Evolutionary conservation across 35 echinoderm and acorn worm species (phyloP), one percentile per base, ranked within the genome.

Genomic region (Lytechinus variegatus): DNA sequence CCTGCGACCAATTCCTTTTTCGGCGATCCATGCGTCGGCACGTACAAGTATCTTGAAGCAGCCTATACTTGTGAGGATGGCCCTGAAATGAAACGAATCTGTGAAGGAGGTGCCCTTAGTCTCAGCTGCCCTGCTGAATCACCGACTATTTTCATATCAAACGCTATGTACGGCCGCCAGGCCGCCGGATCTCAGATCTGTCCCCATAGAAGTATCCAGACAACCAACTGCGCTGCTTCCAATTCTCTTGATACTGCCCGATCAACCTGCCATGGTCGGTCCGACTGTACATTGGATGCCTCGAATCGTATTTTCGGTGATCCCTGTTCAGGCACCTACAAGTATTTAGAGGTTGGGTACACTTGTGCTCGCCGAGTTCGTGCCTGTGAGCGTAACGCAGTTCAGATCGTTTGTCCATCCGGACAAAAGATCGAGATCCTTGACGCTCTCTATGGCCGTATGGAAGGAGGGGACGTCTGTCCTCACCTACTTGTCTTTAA

Each of bases 301-400:
- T 79, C 58, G 8, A 97, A 97, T 55, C 51, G 28, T 9, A 95
- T 97, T 8, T 97, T 97, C 89, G 51, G 90, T 54, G 97, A 97
- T 88, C 97, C 97, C 10, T 97, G 97, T 55, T 2, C 21, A 27
- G 95, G 97, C 52, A 97, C 97, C 16, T 96, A 86, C 94, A 97
- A 97, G 51, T 97, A 97, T 56, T 89, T 97, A 27, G 95, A 96
- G 21, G 92, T 97, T 9, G 24, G 54, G 29, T 97, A 96, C 95
- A 53, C 27, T 14, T 95, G 57, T 61, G 56, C 29, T 28, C 61
- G 58, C 8, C 87, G 86, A 21, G 27, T n/a, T 27, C 92, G 92
- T 28, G 92, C 57, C 53, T 93, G 92, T 54, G 92, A 93, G 92
- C 92, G 57, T 57, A 10, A 16, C 10, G 91, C 54, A 1, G n/a